These are phyloP conservation scores for Thereuonema tuberculata DNA, from an alignment of 1,140 invertebrate genomes.

Conservation along the genomic window DNA sequence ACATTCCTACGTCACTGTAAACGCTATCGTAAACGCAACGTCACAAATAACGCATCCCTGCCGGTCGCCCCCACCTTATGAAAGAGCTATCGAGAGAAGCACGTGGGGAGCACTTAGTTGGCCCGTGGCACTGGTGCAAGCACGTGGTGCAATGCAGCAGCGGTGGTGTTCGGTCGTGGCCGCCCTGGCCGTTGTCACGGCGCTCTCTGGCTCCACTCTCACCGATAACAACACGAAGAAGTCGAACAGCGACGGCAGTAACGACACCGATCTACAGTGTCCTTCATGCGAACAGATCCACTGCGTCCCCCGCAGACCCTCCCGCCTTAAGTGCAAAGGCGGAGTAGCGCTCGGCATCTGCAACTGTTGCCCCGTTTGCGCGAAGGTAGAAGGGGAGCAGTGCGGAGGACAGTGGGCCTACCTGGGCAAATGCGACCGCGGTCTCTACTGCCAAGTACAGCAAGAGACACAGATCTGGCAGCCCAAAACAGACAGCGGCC, in stretches of 20 bases:
- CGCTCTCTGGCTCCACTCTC: too few relatives aligned
- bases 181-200: too few relatives aligned
- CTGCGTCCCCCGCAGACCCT: slow-evolving; percentile 20
- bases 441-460: slow-evolving; percentile 23
- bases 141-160: too few relatives aligned
- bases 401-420: slow-evolving; percentile 29
- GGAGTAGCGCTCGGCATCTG: slow-evolving; percentile 26
- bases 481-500: background rate
- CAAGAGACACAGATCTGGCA: background rate
- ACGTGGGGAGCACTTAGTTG: too few relatives aligned
- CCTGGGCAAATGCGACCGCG: slow-evolving; percentile 29
- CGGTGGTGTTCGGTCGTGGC: too few relatives aligned
- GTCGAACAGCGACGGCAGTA: background rate
- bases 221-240: too few relatives aligned
- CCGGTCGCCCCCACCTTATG: too few relatives aligned
- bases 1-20: too few relatives aligned
- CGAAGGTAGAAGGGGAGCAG: slow-evolving; percentile 23
- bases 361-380: slow-evolving; percentile 29
- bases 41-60: too few relatives aligned
- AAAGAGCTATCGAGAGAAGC: too few relatives aligned
- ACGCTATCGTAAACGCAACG: too few relatives aligned
- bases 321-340: slow-evolving; percentile 24
- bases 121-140: too few relatives aligned
- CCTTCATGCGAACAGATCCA: slow-evolving; percentile 28
- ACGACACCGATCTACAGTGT: slow-evolving; percentile 16